Conservation (phyloP, 1,140 invertebrate species). For the Zaprionus davidi region DNA sequence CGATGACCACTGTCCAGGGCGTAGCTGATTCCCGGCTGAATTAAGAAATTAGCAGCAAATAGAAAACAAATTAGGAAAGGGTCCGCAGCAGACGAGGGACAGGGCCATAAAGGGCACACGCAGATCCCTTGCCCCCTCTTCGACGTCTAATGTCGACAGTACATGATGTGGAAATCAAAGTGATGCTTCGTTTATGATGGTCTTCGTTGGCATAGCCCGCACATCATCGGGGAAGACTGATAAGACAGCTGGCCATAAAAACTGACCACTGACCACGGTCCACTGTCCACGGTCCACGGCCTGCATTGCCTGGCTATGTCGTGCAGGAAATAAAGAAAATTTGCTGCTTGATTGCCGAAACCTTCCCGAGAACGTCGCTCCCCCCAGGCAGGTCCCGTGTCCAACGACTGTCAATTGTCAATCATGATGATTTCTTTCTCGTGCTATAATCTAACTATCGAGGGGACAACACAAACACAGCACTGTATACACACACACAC, state of each 20-base stretch:
- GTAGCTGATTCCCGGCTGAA: constrained; percentile 51
- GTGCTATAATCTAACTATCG: constrained; percentile 73
- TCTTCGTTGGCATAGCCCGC: constrained; percentile 50
- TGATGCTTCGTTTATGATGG: constrained; percentile 78
- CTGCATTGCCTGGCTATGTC: constrained; percentile 5
- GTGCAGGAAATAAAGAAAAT: constrained; percentile 61
- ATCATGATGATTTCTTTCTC: constrained; percentile 66
- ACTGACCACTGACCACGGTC: constrained; percentile 60
- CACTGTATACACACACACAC: background rate
- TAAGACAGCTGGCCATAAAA: constrained; percentile 62
- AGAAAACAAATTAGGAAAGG: constrained; percentile 82
- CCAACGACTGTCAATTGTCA: constrained; percentile 56
- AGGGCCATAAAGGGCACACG: constrained; percentile 46
- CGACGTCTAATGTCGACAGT: background rate
- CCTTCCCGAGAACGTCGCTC: background rate
- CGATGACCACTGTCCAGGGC: constrained; percentile 30
- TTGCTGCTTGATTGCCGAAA: constrained; percentile 52
- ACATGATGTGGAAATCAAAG: constrained; percentile 68
- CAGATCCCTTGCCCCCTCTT: constrained; percentile 1
- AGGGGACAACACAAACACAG: background rate
- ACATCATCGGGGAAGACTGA: constrained; percentile 31
- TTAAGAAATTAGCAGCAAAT: constrained; percentile 81
- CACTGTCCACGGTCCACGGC: constrained; percentile 16
- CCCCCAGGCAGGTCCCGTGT: constrained; percentile 21
- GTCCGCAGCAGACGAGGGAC: constrained; percentile 32